These are phyloP conservation scores for Eumaeus atala DNA, from an alignment of 1,140 invertebrate genomes.

Conservation along the genomic window DNA sequence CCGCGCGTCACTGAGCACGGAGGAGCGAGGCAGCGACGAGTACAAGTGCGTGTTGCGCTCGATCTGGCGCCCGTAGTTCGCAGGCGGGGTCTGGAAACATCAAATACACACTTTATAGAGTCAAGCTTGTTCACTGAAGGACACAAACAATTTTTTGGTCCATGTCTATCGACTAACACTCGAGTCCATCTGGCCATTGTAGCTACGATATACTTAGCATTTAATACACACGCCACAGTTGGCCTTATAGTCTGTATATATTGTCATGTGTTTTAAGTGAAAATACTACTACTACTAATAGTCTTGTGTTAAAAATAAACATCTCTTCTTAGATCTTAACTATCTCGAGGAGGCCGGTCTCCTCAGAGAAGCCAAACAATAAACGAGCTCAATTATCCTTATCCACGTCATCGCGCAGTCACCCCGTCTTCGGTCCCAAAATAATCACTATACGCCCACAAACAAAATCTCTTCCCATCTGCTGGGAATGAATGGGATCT, in stretches of 20 bases:
- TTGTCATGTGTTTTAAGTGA: not conserved
- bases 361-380: too few species aligned
- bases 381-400: too few species aligned
- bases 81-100: conserved; percentile 79
- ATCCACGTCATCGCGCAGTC: too few species aligned
- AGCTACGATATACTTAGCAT: too few species aligned
- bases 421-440: too few species aligned
- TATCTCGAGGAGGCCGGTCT: too few species aligned
- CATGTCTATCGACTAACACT: not conserved
- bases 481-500: too few species aligned
- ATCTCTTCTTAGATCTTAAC: too few species aligned
- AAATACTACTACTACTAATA: not conserved
- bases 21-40: conserved; percentile 85
- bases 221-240: not conserved
- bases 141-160: not conserved
- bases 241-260: not conserved
- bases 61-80: conserved; percentile 80
- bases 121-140: not conserved
- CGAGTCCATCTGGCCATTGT: too few species aligned
- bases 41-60: conserved; percentile 80
- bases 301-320: too few species aligned
- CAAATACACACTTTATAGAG: not conserved
- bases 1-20: conserved; percentile 58
- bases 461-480: too few species aligned
- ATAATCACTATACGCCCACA: too few species aligned